Conservation (phyloP, 1,140 invertebrate species). For the Archivesica marissinica region DNA sequence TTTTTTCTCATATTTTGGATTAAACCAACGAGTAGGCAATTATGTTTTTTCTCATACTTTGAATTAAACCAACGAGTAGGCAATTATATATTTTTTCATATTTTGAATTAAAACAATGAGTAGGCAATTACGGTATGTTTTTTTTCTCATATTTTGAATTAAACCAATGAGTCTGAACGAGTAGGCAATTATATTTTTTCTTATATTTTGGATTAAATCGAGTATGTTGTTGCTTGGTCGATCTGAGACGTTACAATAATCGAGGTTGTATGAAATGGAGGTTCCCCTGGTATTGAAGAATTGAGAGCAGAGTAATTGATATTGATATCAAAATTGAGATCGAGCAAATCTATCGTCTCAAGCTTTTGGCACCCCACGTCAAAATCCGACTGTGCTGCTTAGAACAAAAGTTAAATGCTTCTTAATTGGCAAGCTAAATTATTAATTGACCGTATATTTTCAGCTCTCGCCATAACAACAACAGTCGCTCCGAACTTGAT, state of each 20-base stretch:
- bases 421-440: background rate
- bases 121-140: background rate
- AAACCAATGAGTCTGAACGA: too few species aligned
- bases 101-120: too few species aligned
- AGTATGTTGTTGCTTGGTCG: too few species aligned
- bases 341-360: background rate
- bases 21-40: too few species aligned
- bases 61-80: too few species aligned
- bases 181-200: too few species aligned
- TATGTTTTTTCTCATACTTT: too few species aligned
- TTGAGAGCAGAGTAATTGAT: background rate
- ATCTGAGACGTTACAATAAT: too few species aligned
- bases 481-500: conserved; percentile 13
- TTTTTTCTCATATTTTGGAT: too few species aligned
- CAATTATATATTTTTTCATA: too few species aligned
- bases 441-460: background rate
- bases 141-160: background rate
- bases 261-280: background rate
- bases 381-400: background rate
- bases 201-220: too few species aligned
- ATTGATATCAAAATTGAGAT: background rate
- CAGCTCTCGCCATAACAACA: conserved; percentile 26
- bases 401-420: background rate
- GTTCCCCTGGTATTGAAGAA: conserved; percentile 3
- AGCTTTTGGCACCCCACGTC: background rate